Evolutionary conservation across 1,140 invertebrate genomes (phyloP).

Genomic region (Protaetia brevitarsis): DNA sequence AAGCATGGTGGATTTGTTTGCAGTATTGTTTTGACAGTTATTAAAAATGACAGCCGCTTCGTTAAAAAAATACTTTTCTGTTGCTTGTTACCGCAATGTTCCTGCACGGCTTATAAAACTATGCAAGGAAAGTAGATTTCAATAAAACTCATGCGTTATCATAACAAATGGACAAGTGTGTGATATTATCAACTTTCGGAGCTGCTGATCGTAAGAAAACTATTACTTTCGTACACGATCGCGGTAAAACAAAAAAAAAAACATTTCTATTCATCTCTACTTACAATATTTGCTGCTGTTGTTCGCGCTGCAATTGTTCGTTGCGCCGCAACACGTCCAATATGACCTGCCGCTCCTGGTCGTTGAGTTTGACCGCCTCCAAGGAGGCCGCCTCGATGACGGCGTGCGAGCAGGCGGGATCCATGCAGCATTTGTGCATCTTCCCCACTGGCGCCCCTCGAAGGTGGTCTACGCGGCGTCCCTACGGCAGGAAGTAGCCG

Average conservation of each 20-base stretch:
- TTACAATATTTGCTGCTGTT: constrained; percentile 45
- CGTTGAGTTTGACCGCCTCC: constrained; percentile 41
- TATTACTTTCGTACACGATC: background rate
- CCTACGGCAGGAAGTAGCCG: no score
- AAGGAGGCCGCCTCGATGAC: constrained; percentile 40
- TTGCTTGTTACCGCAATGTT: no score
- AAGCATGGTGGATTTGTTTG: no score
- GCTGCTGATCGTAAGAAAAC: background rate
- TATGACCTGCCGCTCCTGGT: constrained; percentile 45
- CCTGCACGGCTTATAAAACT: no score
- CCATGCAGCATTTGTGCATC: constrained; percentile 35
- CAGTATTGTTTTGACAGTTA: no score
- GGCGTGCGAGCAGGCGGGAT: constrained; percentile 42
- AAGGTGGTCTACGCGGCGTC: no score
- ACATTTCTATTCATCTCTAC: no score
- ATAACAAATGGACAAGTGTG: background rate
- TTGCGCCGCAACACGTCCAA: constrained; percentile 45
- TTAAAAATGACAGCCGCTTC: no score
- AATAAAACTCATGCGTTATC: no score
- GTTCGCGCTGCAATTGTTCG: constrained; percentile 42
- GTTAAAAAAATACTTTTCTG: no score
- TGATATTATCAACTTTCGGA: background rate
- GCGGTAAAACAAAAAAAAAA: constrained; percentile 11
- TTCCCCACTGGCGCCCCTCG: background rate
- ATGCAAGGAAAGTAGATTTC: no score